Base-by-base conservation (phyloP, 2,888 invertebrate genomes). In the Drosophila niveifrons region DNA sequence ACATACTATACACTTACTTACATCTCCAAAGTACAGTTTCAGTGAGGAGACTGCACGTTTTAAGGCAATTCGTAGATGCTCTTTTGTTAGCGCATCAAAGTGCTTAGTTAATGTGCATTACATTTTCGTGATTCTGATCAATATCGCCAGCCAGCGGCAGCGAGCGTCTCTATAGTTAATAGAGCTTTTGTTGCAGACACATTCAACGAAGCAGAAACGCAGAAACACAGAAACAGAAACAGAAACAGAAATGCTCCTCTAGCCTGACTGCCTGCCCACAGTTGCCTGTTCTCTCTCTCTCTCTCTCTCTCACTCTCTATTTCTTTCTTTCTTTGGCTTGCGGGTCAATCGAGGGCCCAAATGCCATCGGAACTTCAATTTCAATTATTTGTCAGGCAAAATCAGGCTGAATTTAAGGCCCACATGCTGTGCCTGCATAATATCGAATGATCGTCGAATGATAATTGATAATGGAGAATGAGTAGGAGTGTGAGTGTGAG, bases 111-210 rank as follows among this genome's bases (percentile, higher is more conserved):
- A 83, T 81, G 83, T 83, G 83, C 81, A 83, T 86, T 83, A 83
- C 86, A 79, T 77, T 81, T 86, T 86, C 83, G 83, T 86, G 83
- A 83, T 83, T 83, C 83, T 83, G 83, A 83, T 83, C 88, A 77
- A 85, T 85, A 85, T 85, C 88, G 85, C 72, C 74, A 75, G 76
- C 62, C 48, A 29, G 57, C 66, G 61, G 50, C 62, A 63, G 65
- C 55, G 46, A 56, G 66, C 59, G 65, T 84, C 78, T 80, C 72
- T 66, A 67, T 80, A 80, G 83, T 83, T 83, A 86, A 83, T 83
- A 86, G 83, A 82, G 87, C 85, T 82, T 80, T 87, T 84, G 80
- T 85, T 82, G 80, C 82, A 86, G 87, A 86, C 86, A 83, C 83
- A 81, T 73, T 83, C 85, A 87, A 63, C 85, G 82, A 72, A 85